Evolutionary conservation across 2,888 invertebrate species (phyloP), one percentile per base, ranked within the genome.

Genomic region (Oscheius sp.): DNA sequence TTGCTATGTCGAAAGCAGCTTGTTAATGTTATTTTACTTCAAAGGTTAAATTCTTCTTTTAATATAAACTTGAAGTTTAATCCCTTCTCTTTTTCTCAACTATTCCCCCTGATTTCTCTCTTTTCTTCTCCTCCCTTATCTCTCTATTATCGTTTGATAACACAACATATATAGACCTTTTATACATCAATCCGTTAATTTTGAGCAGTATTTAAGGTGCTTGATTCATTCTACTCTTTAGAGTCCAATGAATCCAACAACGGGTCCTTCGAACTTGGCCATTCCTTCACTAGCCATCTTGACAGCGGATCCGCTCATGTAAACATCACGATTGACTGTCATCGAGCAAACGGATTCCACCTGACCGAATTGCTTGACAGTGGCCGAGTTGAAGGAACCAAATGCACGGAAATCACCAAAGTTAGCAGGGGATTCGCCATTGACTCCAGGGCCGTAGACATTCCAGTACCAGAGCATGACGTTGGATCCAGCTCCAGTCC

Each of bases 341-440:
- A 30, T 59, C 33, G 56, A 56, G 69, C 77, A 75, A 36, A 77
- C 75, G 17, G 57, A 45, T 44, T 77, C 77, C 36, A 71, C 72
- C 62, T 77, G 77, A 22, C 72, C 78, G 67, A 73, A 78, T 47
- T 78, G 78, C 61, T 78, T 78, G 32, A 75, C 75, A 41, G 71
- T 67, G 32, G 78, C 67, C 36, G 61, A 32, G 5, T 67, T 67
- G 72, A 75, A 78, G 64, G 73, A 70, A 30, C 76, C 78, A 69
- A 78, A 78, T 6, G 72, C 22, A 28, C 71, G 69, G 75, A 75
- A 77, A 62, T 78, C 78, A 59, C 59, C 50, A 68, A 75, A 77
- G 62, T 65, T 69, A 36, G 76, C 65, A 20, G 72, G 69, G 26
- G 72, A 63, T 45, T 78, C 77, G 22, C 77, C 78, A 22, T 49